Evolutionary conservation across 2,797 vertebrate species (phyloP).

Genomic region (Dromococcyx pavoninus): DNA sequence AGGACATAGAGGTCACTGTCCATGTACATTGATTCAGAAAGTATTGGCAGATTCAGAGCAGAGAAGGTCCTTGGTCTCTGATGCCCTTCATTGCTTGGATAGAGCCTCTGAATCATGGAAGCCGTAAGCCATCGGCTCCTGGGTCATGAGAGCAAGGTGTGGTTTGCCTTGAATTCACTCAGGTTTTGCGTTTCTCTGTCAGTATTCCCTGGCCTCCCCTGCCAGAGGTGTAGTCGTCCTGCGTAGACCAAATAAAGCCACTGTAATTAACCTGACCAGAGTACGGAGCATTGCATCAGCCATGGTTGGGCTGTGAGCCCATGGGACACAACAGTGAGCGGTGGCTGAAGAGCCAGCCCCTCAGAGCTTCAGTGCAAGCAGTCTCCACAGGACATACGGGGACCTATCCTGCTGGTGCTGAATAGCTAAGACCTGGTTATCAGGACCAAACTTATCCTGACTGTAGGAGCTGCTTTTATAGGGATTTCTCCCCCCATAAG

Average conservation of each 20-base stretch:
- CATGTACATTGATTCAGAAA: background rate
- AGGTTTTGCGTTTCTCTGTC: background rate
- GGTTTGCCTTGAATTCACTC: background rate
- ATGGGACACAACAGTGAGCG: background rate
- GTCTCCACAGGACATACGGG: rapidly evolving
- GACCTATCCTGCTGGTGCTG: background rate
- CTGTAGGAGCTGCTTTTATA: background rate
- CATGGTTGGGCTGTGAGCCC: background rate
- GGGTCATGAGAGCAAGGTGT: background rate
- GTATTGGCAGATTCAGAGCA: background rate
- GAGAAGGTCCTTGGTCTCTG: background rate
- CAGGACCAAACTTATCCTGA: background rate
- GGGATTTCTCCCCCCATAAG: background rate
- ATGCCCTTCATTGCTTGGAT: background rate
- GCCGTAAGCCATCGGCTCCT: background rate
- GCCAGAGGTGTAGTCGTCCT: background rate
- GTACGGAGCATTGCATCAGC: background rate
- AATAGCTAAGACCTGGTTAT: background rate
- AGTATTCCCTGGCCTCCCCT: background rate
- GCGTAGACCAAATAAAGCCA: background rate
- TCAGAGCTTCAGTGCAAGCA: background rate
- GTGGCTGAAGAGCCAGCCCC: background rate
- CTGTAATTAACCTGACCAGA: background rate
- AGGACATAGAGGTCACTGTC: background rate
- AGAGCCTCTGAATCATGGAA: background rate